Conservation (phyloP, 2,888 invertebrate species). For the Empis stercorea region DNA sequence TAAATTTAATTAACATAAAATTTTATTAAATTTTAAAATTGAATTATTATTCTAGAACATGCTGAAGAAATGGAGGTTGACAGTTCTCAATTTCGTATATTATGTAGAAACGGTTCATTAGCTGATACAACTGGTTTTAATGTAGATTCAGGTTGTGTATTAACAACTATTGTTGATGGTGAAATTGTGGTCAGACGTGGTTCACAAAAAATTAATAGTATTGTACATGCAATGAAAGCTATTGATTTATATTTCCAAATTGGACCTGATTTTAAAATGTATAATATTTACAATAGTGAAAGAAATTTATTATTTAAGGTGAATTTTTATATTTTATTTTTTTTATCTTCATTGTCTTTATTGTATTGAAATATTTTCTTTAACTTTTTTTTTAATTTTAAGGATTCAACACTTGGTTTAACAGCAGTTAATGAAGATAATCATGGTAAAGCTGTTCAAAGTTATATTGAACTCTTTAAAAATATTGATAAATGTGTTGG, state of each 20-base stretch:
- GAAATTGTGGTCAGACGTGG: slow-evolving; percentile 43
- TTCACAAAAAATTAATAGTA: slow-evolving; percentile 20
- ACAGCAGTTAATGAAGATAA: slow-evolving; percentile 35
- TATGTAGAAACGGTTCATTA: slow-evolving; percentile 48
- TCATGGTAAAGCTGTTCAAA: slow-evolving; percentile 35
- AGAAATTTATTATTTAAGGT: slow-evolving; percentile 47
- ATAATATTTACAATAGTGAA: slow-evolving; percentile 42
- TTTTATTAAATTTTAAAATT: neutral
- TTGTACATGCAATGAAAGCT: slow-evolving; percentile 16
- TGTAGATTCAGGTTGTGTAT: slow-evolving; percentile 42
- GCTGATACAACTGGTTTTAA: slow-evolving; percentile 38
- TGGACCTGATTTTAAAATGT: slow-evolving; percentile 41
- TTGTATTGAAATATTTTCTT: neutral
- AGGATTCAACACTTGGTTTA: slow-evolving; percentile 45
- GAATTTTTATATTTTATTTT: slow-evolving; percentile 13
- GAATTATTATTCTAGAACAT: slow-evolving; percentile 25
- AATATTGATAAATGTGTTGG: slow-evolving; percentile 32
- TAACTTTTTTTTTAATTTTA: slow-evolving; percentile 9
- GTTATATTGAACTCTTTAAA: slow-evolving; percentile 44
- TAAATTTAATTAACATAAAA: no score
- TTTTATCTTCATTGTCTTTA: neutral
- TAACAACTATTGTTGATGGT: slow-evolving; percentile 46
- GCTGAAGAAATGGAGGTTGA: slow-evolving; percentile 28
- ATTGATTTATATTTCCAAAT: slow-evolving; percentile 15
- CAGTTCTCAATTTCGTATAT: slow-evolving; percentile 37